These are phyloP conservation scores for Alcedo atthis DNA, from an alignment of 2,797 vertebrate genomes.

Conservation along the genomic window DNA sequence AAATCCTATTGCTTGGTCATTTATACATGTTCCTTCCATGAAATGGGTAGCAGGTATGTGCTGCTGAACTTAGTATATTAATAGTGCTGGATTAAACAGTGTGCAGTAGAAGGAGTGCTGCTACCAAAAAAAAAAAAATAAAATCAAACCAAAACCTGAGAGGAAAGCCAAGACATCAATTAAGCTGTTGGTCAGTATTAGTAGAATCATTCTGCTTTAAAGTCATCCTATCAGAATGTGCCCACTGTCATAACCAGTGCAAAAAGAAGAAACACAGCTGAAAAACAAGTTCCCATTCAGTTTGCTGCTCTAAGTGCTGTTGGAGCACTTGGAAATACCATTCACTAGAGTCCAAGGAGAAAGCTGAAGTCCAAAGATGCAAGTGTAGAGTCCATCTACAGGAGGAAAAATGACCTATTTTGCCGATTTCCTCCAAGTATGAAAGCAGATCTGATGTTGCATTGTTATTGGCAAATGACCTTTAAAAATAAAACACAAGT, in stretches of 20 bases:
- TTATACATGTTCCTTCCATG: neutral
- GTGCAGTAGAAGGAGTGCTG: neutral
- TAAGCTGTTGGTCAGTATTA: slow-evolving; percentile 8
- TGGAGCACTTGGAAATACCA: neutral
- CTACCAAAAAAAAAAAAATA: neutral
- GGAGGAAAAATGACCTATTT: neutral
- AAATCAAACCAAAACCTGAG: neutral
- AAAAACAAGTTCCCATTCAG: neutral
- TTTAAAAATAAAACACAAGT: slow-evolving; percentile 67
- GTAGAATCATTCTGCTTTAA: slow-evolving; percentile 29
- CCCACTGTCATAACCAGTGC: neutral
- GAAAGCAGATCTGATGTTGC: slow-evolving; percentile 19
- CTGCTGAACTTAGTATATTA: neutral
- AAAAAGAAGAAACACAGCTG: neutral
- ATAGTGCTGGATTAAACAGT: neutral
- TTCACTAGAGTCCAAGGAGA: neutral
- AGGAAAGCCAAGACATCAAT: slow-evolving; percentile 30
- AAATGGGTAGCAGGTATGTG: neutral
- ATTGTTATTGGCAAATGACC: slow-evolving; percentile 57
- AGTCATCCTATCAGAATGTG: neutral
- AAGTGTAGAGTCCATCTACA: neutral
- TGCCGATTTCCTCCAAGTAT: neutral
- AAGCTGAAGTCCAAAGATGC: neutral
- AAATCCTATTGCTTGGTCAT: neutral
- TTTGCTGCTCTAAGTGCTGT: neutral